Evolutionary conservation across 2,113 vertebrate species (phyloP), one percentile per base, ranked within the genome.

Genomic region (Mirza zaza): DNA sequence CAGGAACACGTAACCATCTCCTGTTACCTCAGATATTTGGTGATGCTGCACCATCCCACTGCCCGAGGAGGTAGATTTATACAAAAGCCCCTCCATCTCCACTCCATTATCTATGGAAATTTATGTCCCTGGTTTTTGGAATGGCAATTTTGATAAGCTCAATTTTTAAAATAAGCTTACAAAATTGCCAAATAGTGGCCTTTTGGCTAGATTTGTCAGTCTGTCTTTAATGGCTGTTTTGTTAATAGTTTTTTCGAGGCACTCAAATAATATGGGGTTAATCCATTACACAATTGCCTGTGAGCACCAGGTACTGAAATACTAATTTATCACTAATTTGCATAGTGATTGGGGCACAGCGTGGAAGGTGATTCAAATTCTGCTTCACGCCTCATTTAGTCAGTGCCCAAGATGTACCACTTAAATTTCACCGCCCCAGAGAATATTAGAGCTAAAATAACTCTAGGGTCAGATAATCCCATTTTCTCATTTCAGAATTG

Each of bases 371-470:
- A 55, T 92, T 91, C 82, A 57, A 36, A 80, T 48, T 85, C 67
- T 57, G 25, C 55, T 57, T 80, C 32, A 71, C 80, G 73, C 45
- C 27, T 32, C 65, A 45, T 8, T 57, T 55, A 20, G 63, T 90
- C 68, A 55, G 39, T 71, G 63, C 50, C 50, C 50, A 25, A 36
- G 48, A 39, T 55, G n/a, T 57, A 36, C 65, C 85, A 70, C 27
- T 77, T 77, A n/a, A 71, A 85, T 93, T 85, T 90, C 71, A 65
- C 45, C 65, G 80, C 52, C 18, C 65, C 63, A 86, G 63, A 80
- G 73, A 80, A 86, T 79, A 86, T 73, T 32, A 90, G 55, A 90
- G 23, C 25, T 90, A 65, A 84, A 85, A 63, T 70, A 84, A 89
- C 20, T 42, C 39, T 23, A 42, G n/a, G 57, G 17, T 65, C 57